Base-by-base conservation (phyloP, 1,140 invertebrate species). In the Drosophila santomea region DNA sequence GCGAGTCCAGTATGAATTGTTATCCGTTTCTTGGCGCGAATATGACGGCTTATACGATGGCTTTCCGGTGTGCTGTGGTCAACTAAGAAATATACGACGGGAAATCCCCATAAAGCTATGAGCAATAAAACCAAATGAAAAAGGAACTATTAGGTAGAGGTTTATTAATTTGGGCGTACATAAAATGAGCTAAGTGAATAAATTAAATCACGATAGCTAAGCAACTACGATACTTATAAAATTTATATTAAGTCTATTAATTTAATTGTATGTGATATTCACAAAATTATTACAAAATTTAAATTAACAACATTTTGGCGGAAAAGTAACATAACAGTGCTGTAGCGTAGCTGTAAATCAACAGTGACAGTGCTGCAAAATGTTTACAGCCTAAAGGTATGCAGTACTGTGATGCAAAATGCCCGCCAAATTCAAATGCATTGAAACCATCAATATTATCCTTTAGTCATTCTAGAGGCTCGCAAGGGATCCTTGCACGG, bases 401-500 rank as follows among this genome's bases (percentile, higher is more conserved):
- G 32, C 38, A 67, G 36, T 32, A 45, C 60, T 63, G 14, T 2
- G 0, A 1, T 32, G 20, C 0, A 7, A 20, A 15, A 23, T 25
- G 36, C 15, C 15, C 71, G 69, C 50, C 41, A 74, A 63, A 35
- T 73, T 58, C 25, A 3, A 48, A 59, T 41, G n/a, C 17, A 10
- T 35, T 47, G 61, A 55, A 35, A 59, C 54, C 63, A 83, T 78
- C 75, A 75, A 39, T 59, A 74, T 74, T 63, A 60, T 55, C 17
- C 6, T 32, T 35, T 15, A 6, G 35, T n/a, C 39, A 68, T 55
- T 67, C 35, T 10, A 52, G 11, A 32, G 14, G 15, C 14, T 35
- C 43, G 36, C 41, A 47, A 25, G 36, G 39, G 56, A 36, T 56
- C 56, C 43, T 35, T 51, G 39, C 28, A 41, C 15, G 35, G 59